A percentile compares a stretch with the other conserved stretches of the same genome.
These are phyloP conservation scores for Eulemur mongoz DNA, from an alignment of 2,797 vertebrate species.

Conservation along the genomic window DNA sequence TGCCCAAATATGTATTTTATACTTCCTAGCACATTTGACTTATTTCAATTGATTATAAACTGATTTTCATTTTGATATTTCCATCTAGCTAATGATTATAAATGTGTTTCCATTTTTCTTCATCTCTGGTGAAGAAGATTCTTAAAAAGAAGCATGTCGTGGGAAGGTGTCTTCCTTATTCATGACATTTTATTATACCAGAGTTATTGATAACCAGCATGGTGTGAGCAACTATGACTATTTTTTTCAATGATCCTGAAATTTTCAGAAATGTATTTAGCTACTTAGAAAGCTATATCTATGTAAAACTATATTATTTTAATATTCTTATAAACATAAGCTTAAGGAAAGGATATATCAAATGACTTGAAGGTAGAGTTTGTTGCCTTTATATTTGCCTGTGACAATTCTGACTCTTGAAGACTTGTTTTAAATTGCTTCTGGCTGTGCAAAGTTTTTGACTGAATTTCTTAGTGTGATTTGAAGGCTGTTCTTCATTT, in stretches of 20 bases:
- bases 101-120: neutral
- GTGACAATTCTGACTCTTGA: neutral
- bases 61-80: neutral
- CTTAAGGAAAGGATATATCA: neutral
- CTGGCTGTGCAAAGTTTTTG: neutral
- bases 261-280: neutral
- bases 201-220: neutral
- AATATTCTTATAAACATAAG: neutral
- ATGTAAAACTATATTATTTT: neutral
- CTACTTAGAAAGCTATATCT: neutral
- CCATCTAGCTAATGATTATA: neutral
- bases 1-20: neutral
- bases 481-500: neutral
- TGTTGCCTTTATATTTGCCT: neutral
- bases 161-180: neutral
- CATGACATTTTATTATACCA: neutral
- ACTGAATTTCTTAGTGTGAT: neutral
- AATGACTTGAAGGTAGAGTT: neutral
- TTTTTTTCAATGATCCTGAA: neutral
- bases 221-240: neutral
- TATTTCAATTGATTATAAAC: neutral
- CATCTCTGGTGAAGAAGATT: neutral
- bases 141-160: neutral
- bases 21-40: neutral
- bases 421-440: neutral